Evolutionary conservation across 1,140 invertebrate genomes (phyloP).

Genomic region (Drosophila bifasciata): DNA sequence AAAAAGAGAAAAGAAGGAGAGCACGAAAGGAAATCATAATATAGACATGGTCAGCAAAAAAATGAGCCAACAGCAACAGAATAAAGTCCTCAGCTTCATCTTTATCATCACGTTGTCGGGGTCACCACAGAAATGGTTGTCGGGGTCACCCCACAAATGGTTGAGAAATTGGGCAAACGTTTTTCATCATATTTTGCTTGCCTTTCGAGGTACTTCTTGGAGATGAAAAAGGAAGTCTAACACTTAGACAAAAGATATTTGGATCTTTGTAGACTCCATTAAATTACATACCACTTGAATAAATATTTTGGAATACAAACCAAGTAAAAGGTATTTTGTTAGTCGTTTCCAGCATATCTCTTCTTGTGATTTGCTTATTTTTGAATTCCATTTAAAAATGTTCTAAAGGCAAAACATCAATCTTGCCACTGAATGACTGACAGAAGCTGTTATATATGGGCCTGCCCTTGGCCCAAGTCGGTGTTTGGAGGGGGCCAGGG

Average conservation of each 20-base stretch:
- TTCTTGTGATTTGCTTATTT: constrained; percentile 33
- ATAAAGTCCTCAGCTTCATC: constrained; percentile 33
- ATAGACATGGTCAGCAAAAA: constrained; percentile 79
- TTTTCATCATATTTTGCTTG: constrained; percentile 5
- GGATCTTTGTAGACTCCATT: too few relatives aligned
- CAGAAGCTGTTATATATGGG: constrained; percentile 60
- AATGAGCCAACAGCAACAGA: constrained; percentile 50
- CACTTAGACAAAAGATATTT: too few relatives aligned
- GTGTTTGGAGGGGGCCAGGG: not conserved
- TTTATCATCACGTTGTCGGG: constrained; percentile 17
- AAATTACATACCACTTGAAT: too few relatives aligned
- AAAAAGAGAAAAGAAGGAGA: constrained; percentile 30
- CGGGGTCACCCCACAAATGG: not conserved
- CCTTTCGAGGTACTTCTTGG: too few relatives aligned
- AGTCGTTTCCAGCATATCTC: constrained; percentile 10
- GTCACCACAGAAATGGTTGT: not conserved
- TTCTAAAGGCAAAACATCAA: constrained; percentile 66
- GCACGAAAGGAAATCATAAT: constrained; percentile 59
- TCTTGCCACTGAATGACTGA: constrained; percentile 62
- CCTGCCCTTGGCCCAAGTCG: constrained; percentile 17
- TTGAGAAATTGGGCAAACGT: not conserved
- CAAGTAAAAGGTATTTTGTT: not conserved
- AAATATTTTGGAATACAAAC: too few relatives aligned
- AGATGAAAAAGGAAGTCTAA: too few relatives aligned
- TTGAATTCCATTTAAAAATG: constrained; percentile 75